Base-by-base conservation (phyloP, 2,888 invertebrate genomes). In the Acrobasis consociella region DNA sequence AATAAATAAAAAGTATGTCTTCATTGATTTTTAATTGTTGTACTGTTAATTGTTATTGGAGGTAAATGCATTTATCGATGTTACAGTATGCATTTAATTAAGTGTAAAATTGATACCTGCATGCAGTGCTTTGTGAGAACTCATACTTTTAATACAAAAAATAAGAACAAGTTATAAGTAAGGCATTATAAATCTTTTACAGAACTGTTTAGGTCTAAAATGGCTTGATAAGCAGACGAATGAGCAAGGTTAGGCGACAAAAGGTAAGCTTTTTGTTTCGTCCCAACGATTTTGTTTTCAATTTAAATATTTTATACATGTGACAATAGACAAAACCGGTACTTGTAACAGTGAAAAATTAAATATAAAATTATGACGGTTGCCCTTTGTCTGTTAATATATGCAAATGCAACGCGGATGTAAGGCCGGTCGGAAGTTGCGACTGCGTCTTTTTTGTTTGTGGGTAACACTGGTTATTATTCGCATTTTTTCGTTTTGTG, bases 331-430 rank as follows among this genome's bases (percentile, higher is more conserved):
- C 81, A 81, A 85, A 88, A 89, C 89, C 90, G 89, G 91, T 92
- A 91, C 91, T 91, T 89, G 89, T 89, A 83, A 88, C 85, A 81
- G 89, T 89, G 87, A 87, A 91, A 90, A 91, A 92, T 89, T 90
- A 89, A 89, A 91, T 88, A 90, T 87, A 85, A 85, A 91, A 90
- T 90, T 92, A 92, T 91, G 86, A 88, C 87, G 86, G 86, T 81
- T 82, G 76, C 71, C 82, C 82, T 89, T 91, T 89, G 87, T 89
- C 81, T 83, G 67, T 73, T 87, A 88, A 87, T 87, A 72, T 90
- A 91, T 91, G 91, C 83, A 85, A 89, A 91, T 88, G 81, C 74
- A 69, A 73, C 76, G 72, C 86, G 88, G 86, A 84, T 83, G 82
- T 81, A 77, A 77, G 74, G 82, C 70, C 66, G 72, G 67, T 64